These are phyloP conservation scores for Lasius fuliginosus DNA, from an alignment of 2,888 invertebrate species.

Conservation along the genomic window DNA sequence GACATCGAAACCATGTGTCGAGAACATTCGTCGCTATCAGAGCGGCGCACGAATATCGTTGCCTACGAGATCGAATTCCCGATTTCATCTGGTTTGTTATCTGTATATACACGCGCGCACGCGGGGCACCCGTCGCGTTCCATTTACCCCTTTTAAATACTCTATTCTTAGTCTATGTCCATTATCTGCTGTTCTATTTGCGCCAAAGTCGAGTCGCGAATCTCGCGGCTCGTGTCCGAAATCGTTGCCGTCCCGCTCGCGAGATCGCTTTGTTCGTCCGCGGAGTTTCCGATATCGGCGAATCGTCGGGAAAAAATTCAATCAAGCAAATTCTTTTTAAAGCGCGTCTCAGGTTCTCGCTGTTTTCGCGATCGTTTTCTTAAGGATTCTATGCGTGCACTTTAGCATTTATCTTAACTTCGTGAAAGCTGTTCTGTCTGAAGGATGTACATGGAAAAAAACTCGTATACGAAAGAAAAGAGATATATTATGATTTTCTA, in stretches of 20 bases:
- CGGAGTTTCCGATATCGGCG: background rate
- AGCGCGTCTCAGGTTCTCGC: background rate
- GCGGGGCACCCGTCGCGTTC: conserved; percentile 75
- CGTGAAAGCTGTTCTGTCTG: background rate
- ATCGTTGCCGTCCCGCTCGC: conserved; percentile 25
- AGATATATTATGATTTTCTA: background rate
- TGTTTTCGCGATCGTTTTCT: background rate
- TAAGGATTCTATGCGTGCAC: background rate
- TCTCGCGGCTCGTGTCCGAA: conserved; percentile 49
- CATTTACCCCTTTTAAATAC: conserved; percentile 78
- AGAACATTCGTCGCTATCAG: background rate
- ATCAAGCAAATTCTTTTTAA: background rate
- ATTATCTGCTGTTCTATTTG: conserved; percentile 80
- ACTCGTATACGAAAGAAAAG: background rate
- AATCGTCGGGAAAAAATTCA: background rate
- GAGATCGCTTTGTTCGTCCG: conserved; percentile 9
- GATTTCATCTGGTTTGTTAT: conserved; percentile 50
- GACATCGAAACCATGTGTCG: background rate
- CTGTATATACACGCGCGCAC: conserved; percentile 27
- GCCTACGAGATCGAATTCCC: conserved; percentile 45
- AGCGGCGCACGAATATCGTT: background rate
- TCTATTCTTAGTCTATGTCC: conserved; percentile 80
- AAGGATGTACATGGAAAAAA: background rate
- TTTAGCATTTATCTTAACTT: background rate
- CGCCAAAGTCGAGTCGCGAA: conserved; percentile 68